These are phyloP conservation scores for Dromiciops gliroides DNA, from an alignment of 2,113 vertebrate species.

Conservation along the genomic window DNA sequence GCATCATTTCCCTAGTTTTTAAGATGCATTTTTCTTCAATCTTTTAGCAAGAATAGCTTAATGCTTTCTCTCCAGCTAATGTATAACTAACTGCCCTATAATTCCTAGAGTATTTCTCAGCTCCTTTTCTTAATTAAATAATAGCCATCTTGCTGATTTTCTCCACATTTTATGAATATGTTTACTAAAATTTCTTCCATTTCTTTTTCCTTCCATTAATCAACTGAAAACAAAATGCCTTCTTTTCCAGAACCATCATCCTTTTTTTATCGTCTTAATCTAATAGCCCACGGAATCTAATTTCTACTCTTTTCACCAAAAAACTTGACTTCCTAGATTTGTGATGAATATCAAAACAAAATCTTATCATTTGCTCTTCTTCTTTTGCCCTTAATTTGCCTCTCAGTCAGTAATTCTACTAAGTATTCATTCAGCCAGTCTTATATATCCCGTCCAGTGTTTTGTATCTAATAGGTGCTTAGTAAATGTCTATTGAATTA, in stretches of 20 bases:
- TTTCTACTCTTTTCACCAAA: neutral
- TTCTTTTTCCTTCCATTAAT: neutral
- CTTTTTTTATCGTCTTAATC: conserved; percentile 16
- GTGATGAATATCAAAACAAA: neutral
- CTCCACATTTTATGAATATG: conserved; percentile 9
- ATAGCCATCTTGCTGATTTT: neutral
- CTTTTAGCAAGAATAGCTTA: neutral
- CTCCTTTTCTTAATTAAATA: conserved; percentile 19
- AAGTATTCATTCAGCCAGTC: neutral
- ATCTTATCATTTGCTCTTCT: neutral
- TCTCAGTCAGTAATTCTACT: neutral
- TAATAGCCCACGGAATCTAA: neutral
- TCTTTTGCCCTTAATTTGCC: neutral
- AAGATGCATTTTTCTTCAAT: neutral
- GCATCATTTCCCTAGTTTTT: neutral
- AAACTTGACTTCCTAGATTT: neutral
- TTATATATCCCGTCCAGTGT: neutral
- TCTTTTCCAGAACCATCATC: neutral
- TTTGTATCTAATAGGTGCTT: neutral
- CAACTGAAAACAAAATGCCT: neutral
- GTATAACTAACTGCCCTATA: neutral
- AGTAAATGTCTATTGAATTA: neutral
- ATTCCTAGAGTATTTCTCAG: neutral
- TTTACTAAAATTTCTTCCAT: neutral
- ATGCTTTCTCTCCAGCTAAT: neutral